phyloP scores from a whole-genome alignment of 1,140 invertebrate species.

The Neocloeon triangulifer region DNA sequence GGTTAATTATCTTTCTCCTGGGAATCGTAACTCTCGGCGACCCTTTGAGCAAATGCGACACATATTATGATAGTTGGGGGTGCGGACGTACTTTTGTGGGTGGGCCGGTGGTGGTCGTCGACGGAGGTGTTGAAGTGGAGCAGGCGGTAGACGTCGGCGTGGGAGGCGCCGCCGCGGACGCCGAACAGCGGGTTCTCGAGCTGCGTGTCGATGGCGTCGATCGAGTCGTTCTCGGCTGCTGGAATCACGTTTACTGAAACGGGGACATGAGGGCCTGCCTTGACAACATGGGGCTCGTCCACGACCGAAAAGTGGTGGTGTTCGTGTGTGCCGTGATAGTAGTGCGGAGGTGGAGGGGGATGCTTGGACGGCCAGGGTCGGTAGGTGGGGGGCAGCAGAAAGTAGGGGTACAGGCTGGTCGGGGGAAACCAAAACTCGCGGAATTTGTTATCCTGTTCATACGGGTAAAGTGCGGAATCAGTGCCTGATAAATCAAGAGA shows the following conservation, averaged over 20 bases:
- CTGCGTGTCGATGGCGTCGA: slow-evolving; percentile 24
- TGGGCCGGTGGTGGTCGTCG: too few relatives aligned
- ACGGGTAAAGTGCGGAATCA: slow-evolving; percentile 27
- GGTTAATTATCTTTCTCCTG: too few relatives aligned
- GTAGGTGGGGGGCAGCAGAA: slow-evolving; percentile 23
- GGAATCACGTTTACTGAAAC: slow-evolving; percentile 23
- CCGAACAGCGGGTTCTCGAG: slow-evolving; percentile 25
- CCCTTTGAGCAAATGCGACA: too few relatives aligned
- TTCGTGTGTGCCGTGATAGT: slow-evolving; percentile 9
- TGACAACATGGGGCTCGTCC: slow-evolving; percentile 7
- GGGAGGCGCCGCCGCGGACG: slow-evolving; percentile 17
- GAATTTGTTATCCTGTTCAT: slow-evolving; percentile 22
- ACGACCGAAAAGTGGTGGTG: slow-evolving; percentile 7
- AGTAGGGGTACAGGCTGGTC: slow-evolving; percentile 28
- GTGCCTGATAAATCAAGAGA: slow-evolving; percentile 27
- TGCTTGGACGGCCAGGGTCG: slow-evolving; percentile 14
- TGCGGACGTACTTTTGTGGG: too few relatives aligned
- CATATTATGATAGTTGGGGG: too few relatives aligned
- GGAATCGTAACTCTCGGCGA: too few relatives aligned
- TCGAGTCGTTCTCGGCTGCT: slow-evolving; percentile 20
- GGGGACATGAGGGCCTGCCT: slow-evolving; percentile 2
- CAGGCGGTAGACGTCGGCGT: too few relatives aligned
- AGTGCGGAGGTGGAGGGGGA: slow-evolving; percentile 12
- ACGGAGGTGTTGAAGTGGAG: too few relatives aligned
- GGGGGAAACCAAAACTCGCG: slow-evolving; percentile 26